A percentile compares a stretch with the other conserved stretches of the same genome.
These are phyloP conservation scores for Formicarius rufipectus DNA, from an alignment of 2,113 vertebrate genomes.

Conservation along the genomic window DNA sequence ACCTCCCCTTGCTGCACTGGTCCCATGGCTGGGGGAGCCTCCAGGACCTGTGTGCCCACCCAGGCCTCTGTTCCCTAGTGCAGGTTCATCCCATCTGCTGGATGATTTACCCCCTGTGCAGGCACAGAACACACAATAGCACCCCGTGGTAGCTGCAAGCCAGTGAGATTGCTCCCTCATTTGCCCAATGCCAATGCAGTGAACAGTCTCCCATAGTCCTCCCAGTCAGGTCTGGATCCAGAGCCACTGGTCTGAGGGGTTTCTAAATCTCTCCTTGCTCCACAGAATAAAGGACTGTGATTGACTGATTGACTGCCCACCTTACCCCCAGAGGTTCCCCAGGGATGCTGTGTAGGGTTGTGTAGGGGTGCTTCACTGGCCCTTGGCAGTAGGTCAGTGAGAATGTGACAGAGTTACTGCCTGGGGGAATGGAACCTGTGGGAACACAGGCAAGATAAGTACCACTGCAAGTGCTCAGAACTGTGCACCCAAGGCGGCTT, in stretches of 20 bases:
- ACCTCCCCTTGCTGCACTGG: background rate
- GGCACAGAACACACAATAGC: background rate
- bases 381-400: background rate
- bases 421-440: background rate
- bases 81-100: background rate
- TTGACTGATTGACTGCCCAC: background rate
- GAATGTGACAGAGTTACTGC: background rate
- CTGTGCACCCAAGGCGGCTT: background rate
- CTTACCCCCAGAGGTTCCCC: accelerated
- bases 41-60: background rate
- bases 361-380: background rate
- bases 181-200: background rate
- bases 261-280: background rate
- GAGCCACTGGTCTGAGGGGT: background rate
- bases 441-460: background rate
- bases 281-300: background rate
- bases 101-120: accelerated
- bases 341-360: background rate
- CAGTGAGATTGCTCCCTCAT: background rate
- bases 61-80: background rate
- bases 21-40: background rate
- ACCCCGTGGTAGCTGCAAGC: background rate
- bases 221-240: background rate
- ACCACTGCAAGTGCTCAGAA: accelerated
- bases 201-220: background rate